Conservation (phyloP, 2,113 vertebrate genomes). For the Amphiprion ocellaris region DNA sequence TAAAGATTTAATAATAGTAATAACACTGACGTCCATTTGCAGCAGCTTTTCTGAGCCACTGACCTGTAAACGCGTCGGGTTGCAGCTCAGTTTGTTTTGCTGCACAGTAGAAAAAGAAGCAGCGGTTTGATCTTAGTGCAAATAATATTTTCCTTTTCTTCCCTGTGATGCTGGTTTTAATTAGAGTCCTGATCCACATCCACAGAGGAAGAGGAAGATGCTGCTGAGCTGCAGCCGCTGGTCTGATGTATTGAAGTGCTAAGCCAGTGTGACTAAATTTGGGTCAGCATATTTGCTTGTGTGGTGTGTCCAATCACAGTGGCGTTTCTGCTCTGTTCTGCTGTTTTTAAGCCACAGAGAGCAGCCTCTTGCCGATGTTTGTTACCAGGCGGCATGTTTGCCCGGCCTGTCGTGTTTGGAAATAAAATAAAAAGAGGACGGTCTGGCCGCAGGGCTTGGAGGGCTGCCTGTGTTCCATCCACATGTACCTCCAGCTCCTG, state of each 20-base stretch:
- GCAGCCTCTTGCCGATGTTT: slow-evolving; percentile 8
- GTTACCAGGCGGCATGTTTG: neutral
- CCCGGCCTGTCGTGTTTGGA: neutral
- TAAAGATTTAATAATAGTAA: neutral
- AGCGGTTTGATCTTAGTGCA: slow-evolving; percentile 11
- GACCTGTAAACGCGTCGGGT: slow-evolving; percentile 7
- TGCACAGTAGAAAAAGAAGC: neutral
- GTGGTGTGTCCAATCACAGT: slow-evolving; percentile 27
- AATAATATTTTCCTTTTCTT: slow-evolving; percentile 25
- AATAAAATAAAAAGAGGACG: slow-evolving; percentile 54
- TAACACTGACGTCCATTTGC: neutral
- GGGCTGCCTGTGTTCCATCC: slow-evolving; percentile 41
- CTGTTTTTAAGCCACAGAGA: slow-evolving; percentile 18
- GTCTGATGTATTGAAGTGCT: slow-evolving; percentile 31
- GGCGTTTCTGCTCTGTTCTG: slow-evolving; percentile 25
- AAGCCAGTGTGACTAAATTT: slow-evolving; percentile 67
- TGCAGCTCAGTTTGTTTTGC: slow-evolving; percentile 22
- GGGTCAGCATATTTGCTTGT: slow-evolving; percentile 63
- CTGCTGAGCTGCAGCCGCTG: slow-evolving; percentile 53
- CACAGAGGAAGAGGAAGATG: slow-evolving; percentile 39
- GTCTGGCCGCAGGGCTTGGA: slow-evolving; percentile 13
- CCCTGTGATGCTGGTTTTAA: slow-evolving; percentile 44
- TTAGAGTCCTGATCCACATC: slow-evolving; percentile 40
- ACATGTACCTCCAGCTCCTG: slow-evolving; percentile 50
- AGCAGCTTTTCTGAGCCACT: neutral